phyloP scores from a whole-genome alignment of 2,797 vertebrate species.

The Mus caroli region DNA sequence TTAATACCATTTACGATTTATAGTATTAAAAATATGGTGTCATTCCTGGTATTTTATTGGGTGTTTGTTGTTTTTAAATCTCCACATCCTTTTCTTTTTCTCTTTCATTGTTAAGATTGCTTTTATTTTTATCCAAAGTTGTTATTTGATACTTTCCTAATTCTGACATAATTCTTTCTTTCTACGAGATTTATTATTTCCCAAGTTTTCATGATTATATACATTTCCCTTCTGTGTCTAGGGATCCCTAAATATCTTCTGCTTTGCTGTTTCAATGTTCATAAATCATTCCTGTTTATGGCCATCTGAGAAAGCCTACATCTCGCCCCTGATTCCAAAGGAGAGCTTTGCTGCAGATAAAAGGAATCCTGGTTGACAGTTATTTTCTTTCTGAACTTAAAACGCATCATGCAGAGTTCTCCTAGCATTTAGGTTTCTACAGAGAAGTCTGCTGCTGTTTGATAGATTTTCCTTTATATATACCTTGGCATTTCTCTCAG shows the following conservation, averaged over 20 bases:
- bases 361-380: neutral
- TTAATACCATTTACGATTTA: neutral
- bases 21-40: neutral
- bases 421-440: neutral
- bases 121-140: neutral
- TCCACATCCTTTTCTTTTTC: neutral
- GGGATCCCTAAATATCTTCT: neutral
- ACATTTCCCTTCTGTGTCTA: neutral
- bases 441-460: neutral
- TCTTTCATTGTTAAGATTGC: neutral
- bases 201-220: neutral
- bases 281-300: neutral
- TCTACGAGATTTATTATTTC: neutral
- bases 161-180: neutral
- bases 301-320: neutral
- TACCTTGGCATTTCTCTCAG: neutral
- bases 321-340: neutral
- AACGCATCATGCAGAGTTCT: neutral
- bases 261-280: neutral
- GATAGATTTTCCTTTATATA: neutral
- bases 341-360: neutral
- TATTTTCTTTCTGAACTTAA: neutral
- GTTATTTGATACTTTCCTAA: neutral
- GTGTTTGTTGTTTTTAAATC: neutral
- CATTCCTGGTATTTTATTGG: neutral